Evolutionary conservation across 37 sponge, comb jelly and placozoan genomes (phyloP).

Genomic region (Agelas oroides): DNA sequence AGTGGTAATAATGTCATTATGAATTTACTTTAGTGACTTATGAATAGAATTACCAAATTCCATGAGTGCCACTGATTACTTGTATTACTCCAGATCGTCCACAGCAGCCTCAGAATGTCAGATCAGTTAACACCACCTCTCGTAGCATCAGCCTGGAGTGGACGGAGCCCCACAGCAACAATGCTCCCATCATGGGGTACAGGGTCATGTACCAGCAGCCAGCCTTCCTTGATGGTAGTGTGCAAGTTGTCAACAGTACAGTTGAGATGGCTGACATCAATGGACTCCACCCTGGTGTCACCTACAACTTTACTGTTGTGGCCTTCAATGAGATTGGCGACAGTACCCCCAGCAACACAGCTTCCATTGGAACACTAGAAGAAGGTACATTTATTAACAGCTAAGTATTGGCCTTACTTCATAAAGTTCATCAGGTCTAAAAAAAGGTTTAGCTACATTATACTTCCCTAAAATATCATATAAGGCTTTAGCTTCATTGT

Average conservation of each 20-base stretch:
- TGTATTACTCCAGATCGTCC: conserved; percentile 3
- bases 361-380: conserved; percentile 36
- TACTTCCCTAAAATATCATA: too few species aligned
- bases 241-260: not conserved
- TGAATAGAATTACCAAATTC: too few species aligned
- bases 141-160: conserved; percentile 23
- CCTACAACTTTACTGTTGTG: conserved; percentile 54
- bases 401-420: too few species aligned
- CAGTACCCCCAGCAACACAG: conserved; percentile 40
- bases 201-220: conserved; percentile 30
- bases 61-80: too few species aligned
- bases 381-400: conserved; percentile 24
- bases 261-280: conserved; percentile 26
- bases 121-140: conserved; percentile 29
- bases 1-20: too few species aligned
- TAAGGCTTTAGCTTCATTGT: too few species aligned
- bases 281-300: conserved; percentile 54
- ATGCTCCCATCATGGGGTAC: conserved; percentile 63
- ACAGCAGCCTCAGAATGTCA: conserved; percentile 52
- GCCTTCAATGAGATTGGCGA: conserved; percentile 65
- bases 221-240: conserved; percentile 21
- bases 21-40: too few species aligned
- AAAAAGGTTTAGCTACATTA: too few species aligned
- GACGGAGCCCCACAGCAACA: conserved; percentile 68
- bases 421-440: too few species aligned